These are phyloP conservation scores for Eretmodus cyanostictus DNA, from an alignment of 2,113 vertebrate genomes.

Conservation along the genomic window DNA sequence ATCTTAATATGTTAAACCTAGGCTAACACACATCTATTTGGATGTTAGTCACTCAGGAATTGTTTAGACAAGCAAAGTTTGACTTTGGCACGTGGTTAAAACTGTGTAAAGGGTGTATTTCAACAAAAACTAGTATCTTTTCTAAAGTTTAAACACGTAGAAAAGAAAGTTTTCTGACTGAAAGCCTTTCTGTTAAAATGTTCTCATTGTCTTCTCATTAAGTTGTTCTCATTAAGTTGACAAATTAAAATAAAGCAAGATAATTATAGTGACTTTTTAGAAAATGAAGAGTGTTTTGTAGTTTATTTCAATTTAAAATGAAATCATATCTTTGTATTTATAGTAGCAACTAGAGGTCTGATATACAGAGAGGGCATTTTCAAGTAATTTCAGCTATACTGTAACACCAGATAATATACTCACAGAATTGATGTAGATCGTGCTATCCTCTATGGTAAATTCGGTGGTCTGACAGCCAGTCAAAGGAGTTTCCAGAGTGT, in stretches of 20 bases:
- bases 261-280: not conserved
- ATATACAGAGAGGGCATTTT: not conserved
- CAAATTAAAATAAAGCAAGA: not conserved
- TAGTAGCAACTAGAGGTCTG: not conserved
- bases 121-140: not conserved
- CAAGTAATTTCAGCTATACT: not conserved
- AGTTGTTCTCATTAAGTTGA: not conserved
- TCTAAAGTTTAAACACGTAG: not conserved
- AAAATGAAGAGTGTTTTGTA: not conserved
- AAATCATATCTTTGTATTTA: not conserved
- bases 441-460: conserved; percentile 42
- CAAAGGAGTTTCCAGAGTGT: conserved; percentile 83
- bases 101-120: not conserved
- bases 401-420: conserved; percentile 48
- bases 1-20: not conserved
- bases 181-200: not conserved
- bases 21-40: not conserved
- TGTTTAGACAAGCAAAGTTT: not conserved
- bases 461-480: conserved; percentile 77
- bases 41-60: not conserved
- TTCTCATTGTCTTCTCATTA: not conserved
- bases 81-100: not conserved
- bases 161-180: not conserved
- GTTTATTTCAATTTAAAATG: not conserved
- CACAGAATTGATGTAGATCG: conserved; percentile 84